These are phyloP conservation scores for Oreocharis arfaki DNA, from an alignment of 2,113 vertebrate genomes.

Conservation along the genomic window DNA sequence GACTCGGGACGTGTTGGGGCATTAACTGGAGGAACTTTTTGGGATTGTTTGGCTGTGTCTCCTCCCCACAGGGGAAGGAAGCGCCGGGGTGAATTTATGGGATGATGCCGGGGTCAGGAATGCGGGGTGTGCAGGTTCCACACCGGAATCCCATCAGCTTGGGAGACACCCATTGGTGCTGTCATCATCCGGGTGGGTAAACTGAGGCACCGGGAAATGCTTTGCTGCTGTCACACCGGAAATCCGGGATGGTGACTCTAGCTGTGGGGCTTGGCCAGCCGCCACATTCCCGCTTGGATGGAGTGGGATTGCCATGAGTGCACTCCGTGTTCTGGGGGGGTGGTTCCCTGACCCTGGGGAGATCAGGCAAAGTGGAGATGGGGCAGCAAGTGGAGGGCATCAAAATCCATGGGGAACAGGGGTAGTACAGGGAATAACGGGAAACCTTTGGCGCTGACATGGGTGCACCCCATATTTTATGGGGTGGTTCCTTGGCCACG, in stretches of 20 bases:
- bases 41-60: not conserved
- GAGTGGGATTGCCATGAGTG: accelerated
- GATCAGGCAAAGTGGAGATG: not conserved
- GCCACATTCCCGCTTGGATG: not conserved
- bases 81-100: accelerated
- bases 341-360: too few species aligned
- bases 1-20: accelerated
- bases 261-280: accelerated
- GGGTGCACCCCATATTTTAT: accelerated
- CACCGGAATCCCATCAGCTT: accelerated
- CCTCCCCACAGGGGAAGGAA: not conserved
- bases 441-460: not conserved
- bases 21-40: not conserved
- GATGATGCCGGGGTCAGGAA: conserved; percentile 1
- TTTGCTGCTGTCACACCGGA: accelerated
- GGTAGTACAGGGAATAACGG: not conserved
- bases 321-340: accelerated
- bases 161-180: not conserved
- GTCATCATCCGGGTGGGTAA: not conserved
- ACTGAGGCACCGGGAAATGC: not conserved
- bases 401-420: not conserved
- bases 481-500: too few species aligned
- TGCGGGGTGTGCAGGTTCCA: not conserved
- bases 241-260: accelerated
- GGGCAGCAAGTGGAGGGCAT: not conserved